phyloP scores from a whole-genome alignment of 2,888 invertebrate species.

The Rhagonycha lutea region DNA sequence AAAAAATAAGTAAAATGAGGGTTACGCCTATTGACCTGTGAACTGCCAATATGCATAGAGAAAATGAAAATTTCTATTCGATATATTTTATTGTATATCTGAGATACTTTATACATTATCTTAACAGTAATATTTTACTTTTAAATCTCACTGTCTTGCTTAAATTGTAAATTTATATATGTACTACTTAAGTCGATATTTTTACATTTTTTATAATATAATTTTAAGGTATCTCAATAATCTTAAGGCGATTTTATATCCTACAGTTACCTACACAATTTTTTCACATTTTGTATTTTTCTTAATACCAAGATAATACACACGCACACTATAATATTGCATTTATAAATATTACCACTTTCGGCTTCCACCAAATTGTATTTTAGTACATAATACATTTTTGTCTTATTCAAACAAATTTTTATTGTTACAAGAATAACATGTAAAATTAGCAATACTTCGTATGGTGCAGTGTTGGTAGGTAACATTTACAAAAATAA shows the following conservation, averaged over 20 bases:
- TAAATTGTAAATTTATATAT: conserved; percentile 15
- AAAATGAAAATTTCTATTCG: conserved; percentile 1
- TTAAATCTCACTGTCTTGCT: conserved; percentile 47
- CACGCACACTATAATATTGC: conserved; percentile 14
- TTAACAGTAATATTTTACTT: conserved; percentile 41
- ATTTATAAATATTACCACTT: conserved; percentile 2
- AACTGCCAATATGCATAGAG: too few relatives aligned
- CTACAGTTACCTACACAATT: conserved; percentile 20
- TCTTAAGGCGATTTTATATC: conserved; percentile 26
- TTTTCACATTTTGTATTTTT: conserved; percentile 7
- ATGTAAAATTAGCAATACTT: not conserved
- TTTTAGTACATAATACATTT: not conserved
- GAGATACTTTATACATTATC: conserved; percentile 49
- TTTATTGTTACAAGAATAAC: not conserved
- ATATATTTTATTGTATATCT: conserved; percentile 44
- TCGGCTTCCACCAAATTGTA: not conserved
- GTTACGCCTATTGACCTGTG: too few relatives aligned
- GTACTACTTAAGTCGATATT: conserved; percentile 28
- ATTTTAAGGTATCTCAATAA: conserved; percentile 20
- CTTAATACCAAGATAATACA: not conserved
- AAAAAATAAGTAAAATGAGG: too few relatives aligned
- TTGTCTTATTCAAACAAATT: not conserved
- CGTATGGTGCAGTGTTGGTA: not conserved
- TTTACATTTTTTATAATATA: conserved; percentile 26
- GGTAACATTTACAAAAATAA: not conserved